A percentile compares a stretch with the other conserved stretches of the same genome.
Evolutionary conservation across 1,140 invertebrate genomes (phyloP).

Genomic region (Mactra quadrangularis): DNA sequence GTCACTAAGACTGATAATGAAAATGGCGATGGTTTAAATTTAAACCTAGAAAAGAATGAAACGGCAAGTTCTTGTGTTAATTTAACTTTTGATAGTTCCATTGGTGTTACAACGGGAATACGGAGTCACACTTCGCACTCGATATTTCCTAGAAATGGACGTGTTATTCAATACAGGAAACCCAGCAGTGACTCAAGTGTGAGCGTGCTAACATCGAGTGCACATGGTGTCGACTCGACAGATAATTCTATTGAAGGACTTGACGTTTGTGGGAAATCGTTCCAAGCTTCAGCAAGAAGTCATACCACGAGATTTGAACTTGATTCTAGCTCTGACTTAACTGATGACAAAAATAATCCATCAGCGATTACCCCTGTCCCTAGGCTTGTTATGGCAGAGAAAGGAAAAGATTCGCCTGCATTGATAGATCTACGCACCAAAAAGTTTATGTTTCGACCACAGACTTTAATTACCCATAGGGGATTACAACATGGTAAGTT

Average conservation of each 20-base stretch:
- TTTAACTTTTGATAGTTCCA: conserved; percentile 31
- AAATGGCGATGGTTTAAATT: background rate
- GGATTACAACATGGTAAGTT: no score
- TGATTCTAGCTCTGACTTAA: background rate
- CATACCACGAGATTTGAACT: background rate
- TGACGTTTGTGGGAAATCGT: conserved; percentile 56
- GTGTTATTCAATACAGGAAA: conserved; percentile 52
- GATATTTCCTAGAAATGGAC: conserved; percentile 31
- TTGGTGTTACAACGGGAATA: background rate
- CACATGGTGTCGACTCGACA: conserved; percentile 5
- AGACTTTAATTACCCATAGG: no score
- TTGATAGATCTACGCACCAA: no score
- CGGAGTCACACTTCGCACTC: conserved; percentile 20
- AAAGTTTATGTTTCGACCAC: no score
- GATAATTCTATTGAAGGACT: conserved; percentile 53
- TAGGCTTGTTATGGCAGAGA: background rate
- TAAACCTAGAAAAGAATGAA: conserved; percentile 44
- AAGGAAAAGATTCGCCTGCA: background rate
- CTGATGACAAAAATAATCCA: background rate
- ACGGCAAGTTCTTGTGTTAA: conserved; percentile 46
- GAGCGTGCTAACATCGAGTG: conserved; percentile 27
- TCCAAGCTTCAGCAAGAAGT: conserved; percentile 25
- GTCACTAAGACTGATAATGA: background rate
- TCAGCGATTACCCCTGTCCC: conserved; percentile 25
- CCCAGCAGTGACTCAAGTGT: conserved; percentile 53